Evolutionary conservation across 64 coral and sea anemone species (phyloP).

Genomic region (Exaiptasia diaphana): DNA sequence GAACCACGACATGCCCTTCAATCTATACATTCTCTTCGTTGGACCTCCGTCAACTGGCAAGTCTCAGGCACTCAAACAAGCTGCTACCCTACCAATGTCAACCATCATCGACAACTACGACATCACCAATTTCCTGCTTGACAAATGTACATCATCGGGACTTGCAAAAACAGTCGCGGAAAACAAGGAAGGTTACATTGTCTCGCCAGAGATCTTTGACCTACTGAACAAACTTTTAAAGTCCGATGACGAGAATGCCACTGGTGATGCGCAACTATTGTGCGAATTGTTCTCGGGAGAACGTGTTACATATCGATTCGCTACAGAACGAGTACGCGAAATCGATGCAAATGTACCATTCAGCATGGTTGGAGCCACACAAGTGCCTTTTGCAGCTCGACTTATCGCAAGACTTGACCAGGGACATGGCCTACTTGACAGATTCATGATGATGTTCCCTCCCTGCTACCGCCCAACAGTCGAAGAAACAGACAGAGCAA

Average conservation of each 20-base stretch:
- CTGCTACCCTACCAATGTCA: background rate
- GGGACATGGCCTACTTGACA: constrained; percentile 59
- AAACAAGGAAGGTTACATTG: constrained; percentile 10
- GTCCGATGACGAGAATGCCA: constrained; percentile 57
- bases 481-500: constrained; percentile 16
- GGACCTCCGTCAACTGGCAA: constrained; percentile 24
- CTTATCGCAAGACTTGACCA: constrained; percentile 41
- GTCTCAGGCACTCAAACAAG: constrained; percentile 22
- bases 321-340: constrained; percentile 33
- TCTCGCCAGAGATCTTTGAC: constrained; percentile 40
- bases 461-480: constrained; percentile 29
- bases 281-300: constrained; percentile 66
- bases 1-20: constrained; percentile 18
- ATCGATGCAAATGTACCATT: constrained; percentile 36
- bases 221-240: constrained; percentile 57
- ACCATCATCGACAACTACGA: constrained; percentile 20
- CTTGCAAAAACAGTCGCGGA: constrained; percentile 32
- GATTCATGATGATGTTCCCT: constrained; percentile 54
- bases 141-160: constrained; percentile 56
- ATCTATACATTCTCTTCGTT: constrained; percentile 21
- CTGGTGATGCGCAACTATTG: constrained; percentile 30
- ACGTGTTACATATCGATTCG: constrained; percentile 15
- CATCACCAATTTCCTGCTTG: constrained; percentile 4
- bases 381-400: constrained; percentile 44
- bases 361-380: constrained; percentile 25